phyloP scores from a whole-genome alignment of 2,888 invertebrate species.

The Sturmia bella region DNA sequence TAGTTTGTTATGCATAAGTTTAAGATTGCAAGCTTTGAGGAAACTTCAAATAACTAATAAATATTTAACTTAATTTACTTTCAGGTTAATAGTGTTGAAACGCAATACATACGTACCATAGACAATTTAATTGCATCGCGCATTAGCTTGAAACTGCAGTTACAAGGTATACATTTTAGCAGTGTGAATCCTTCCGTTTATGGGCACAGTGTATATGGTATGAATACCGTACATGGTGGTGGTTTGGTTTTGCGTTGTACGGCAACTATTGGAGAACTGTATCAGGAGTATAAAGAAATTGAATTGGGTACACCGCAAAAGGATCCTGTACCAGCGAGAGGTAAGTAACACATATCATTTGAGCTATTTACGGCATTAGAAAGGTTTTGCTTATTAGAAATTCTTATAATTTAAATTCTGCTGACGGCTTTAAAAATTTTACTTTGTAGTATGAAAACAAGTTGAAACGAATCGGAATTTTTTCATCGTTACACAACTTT shows the following conservation, averaged over 20 bases:
- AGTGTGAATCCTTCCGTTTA: slow-evolving; percentile 75
- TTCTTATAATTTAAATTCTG: too few species aligned
- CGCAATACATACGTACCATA: slow-evolving; percentile 80
- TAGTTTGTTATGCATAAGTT: background rate
- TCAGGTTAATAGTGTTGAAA: slow-evolving; percentile 80
- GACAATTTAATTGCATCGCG: slow-evolving; percentile 81
- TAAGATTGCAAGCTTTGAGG: background rate
- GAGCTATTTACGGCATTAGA: too few species aligned
- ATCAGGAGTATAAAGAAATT: slow-evolving; percentile 86
- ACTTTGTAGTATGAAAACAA: too few species aligned
- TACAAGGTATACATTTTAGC: slow-evolving; percentile 81
- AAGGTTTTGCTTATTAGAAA: too few species aligned
- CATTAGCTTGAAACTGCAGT: slow-evolving; percentile 79
- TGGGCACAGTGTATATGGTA: slow-evolving; percentile 72
- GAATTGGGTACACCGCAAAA: slow-evolving; percentile 88
- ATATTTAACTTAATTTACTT: slow-evolving; percentile 49
- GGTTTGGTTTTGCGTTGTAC: slow-evolving; percentile 86
- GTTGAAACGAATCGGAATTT: too few species aligned
- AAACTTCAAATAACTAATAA: background rate
- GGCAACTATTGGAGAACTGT: slow-evolving; percentile 87
- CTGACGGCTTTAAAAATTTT: too few species aligned
- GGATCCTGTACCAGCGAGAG: slow-evolving; percentile 91
- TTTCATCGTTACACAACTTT: too few species aligned
- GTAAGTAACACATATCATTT: slow-evolving; percentile 82
- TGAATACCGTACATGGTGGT: slow-evolving; percentile 77